phyloP scores from a whole-genome alignment of 2,113 vertebrate species.

The Aegotheles bennettii region DNA sequence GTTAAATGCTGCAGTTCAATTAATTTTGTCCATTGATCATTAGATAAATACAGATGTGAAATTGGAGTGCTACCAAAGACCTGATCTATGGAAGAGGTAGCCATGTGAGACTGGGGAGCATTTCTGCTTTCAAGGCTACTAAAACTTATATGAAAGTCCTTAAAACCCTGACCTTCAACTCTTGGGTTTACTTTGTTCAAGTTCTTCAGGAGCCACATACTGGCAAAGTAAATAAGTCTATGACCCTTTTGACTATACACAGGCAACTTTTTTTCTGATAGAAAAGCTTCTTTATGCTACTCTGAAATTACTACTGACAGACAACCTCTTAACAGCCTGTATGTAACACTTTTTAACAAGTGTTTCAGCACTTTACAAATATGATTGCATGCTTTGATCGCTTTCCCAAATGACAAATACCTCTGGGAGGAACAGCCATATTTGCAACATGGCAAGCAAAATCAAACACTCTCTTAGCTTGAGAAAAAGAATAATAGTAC shows the following conservation, averaged over 20 bases:
- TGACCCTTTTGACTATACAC: background rate
- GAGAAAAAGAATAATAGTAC: background rate
- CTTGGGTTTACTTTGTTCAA: background rate
- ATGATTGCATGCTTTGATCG: background rate
- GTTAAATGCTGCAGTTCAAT: background rate
- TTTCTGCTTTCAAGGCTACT: background rate
- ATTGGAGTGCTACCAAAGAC: background rate
- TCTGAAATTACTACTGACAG: background rate
- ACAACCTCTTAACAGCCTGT: background rate
- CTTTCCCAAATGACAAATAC: background rate
- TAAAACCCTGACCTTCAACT: background rate
- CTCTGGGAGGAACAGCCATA: background rate
- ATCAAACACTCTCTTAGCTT: background rate
- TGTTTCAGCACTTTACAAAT: background rate
- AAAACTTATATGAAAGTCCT: background rate
- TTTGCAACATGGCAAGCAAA: background rate
- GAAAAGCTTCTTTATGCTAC: background rate
- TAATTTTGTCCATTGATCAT: background rate
- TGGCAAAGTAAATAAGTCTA: background rate
- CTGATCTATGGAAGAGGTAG: background rate
- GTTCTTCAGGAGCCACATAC: background rate
- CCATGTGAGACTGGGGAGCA: background rate
- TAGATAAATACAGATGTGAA: background rate
- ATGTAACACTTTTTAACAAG: background rate
- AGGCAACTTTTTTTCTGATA: background rate